Base-by-base conservation (phyloP, 2,888 invertebrate genomes). In the Brachypterus glaber region DNA sequence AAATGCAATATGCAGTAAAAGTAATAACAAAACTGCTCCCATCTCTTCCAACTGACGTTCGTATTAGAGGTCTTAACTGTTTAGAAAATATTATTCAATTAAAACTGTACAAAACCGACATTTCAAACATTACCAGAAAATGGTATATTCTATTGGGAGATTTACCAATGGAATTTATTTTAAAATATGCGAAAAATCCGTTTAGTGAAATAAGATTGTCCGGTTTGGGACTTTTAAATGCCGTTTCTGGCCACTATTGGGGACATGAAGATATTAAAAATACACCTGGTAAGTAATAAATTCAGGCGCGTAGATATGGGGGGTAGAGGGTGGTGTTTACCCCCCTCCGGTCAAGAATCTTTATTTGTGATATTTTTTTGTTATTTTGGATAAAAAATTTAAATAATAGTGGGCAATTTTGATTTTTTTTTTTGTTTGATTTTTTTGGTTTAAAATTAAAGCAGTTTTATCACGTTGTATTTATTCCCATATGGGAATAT, bases 201-300 rank as follows among this genome's bases (percentile, higher is more conserved):
- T 91, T 92, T 57, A 67, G 76, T 1, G 91, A 92, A 49, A 71
- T 90, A 11, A 78, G 80, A 55, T 57, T 77, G 39, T 77, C 82
- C 11, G 78, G 81, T 13, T 68, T 87, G 30, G 67, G 70, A 11
- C 66, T 88, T 17, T 61, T 91, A 30, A 71, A 72, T 47, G 72
- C 79, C 1, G 57, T 90, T 11, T 77, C 82, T 13, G 65, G 70
- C 40, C 83, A 84, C 56, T 65, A 68, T 2, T 93, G 91, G 91
- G 91, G 89, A 13, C 79, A 86, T 57, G 73, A 77, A 47, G 70
- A 77, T 35, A 76, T 90, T 21, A 77, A 76, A 46, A 67, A 71
- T 46, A 76, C 76, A 40, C 82, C 87, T 50, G 84, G 86, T 66
- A 70, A 43, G 29, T 44, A n/a, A n/a, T n/a, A n/a, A n/a, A n/a